Evolutionary conservation across 2,797 vertebrate genomes (phyloP).

Genomic region (Manis javanica): DNA sequence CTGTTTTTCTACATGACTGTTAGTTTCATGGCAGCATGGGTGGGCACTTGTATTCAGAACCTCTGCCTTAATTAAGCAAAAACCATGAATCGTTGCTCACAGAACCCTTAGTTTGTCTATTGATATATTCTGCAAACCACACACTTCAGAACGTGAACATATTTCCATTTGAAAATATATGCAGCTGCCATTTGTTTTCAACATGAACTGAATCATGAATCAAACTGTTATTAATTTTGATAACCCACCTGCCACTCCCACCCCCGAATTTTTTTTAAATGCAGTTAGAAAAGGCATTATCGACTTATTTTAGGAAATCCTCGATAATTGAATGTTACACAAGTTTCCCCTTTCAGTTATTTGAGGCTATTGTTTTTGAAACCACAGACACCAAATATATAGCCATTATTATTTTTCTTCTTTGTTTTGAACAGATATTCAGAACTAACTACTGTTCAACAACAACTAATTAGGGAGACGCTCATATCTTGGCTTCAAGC

Average conservation of each 20-base stretch:
- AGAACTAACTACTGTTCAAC: slow-evolving; percentile 92
- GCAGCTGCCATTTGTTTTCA: neutral
- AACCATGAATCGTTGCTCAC: neutral
- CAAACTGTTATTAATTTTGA: neutral
- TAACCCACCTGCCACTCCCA: neutral
- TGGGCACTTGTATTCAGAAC: neutral
- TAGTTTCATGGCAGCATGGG: neutral
- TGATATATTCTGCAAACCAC: neutral
- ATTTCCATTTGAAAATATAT: neutral
- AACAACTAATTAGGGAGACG: slow-evolving; percentile 96
- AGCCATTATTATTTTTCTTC: slow-evolving; percentile 45
- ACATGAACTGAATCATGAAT: neutral
- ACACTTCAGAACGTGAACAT: neutral
- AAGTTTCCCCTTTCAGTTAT: neutral
- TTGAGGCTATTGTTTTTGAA: slow-evolving; percentile 22
- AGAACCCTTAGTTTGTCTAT: neutral
- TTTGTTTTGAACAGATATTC: slow-evolving; percentile 90
- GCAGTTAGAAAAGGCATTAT: neutral
- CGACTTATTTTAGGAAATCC: neutral
- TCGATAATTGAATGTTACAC: neutral
- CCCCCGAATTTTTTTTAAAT: neutral
- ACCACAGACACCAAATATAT: neutral
- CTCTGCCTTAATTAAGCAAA: neutral
- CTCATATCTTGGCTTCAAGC: slow-evolving; percentile 97
- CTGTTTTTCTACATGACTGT: neutral